A percentile compares a stretch with the other conserved stretches of the same genome.
phyloP scores from a whole-genome alignment of 1,140 invertebrate genomes.

The Bactericera cockerelli region DNA sequence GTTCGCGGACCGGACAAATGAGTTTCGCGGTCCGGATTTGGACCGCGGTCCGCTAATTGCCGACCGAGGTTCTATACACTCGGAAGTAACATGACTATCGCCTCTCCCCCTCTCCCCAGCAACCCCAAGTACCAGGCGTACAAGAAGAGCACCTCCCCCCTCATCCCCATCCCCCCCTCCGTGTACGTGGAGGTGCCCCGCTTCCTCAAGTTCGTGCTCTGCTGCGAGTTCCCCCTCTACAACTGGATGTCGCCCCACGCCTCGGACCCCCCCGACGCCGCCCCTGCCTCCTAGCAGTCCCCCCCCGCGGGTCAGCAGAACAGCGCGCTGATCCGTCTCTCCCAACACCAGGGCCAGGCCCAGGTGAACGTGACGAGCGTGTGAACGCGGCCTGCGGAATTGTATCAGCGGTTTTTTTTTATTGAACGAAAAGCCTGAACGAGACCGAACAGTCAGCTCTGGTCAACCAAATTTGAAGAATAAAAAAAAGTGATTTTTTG shows the following conservation, averaged over 20 bases:
- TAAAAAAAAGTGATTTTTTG: no score
- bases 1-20: no score
- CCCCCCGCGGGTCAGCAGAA: slow-evolving; percentile 12
- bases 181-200: slow-evolving; percentile 68
- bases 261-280: slow-evolving; percentile 16
- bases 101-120: slow-evolving; percentile 31
- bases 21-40: no score
- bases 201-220: slow-evolving; percentile 63
- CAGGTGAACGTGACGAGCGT: not conserved
- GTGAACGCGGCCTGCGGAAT: not conserved
- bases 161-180: slow-evolving; percentile 69
- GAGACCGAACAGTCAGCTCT: no score
- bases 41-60: no score
- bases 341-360: slow-evolving; percentile 9
- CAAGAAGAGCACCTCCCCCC: slow-evolving; percentile 67
- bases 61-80: no score
- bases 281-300: slow-evolving; percentile 17
- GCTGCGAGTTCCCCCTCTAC: slow-evolving; percentile 77
- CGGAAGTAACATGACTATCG: no score
- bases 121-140: slow-evolving; percentile 70
- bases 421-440: no score
- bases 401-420: no score
- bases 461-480: no score
- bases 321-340: slow-evolving; percentile 13
- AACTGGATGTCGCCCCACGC: slow-evolving; percentile 44